phyloP scores from a whole-genome alignment of 2,888 invertebrate genomes.

The Dendrolimus houi region DNA sequence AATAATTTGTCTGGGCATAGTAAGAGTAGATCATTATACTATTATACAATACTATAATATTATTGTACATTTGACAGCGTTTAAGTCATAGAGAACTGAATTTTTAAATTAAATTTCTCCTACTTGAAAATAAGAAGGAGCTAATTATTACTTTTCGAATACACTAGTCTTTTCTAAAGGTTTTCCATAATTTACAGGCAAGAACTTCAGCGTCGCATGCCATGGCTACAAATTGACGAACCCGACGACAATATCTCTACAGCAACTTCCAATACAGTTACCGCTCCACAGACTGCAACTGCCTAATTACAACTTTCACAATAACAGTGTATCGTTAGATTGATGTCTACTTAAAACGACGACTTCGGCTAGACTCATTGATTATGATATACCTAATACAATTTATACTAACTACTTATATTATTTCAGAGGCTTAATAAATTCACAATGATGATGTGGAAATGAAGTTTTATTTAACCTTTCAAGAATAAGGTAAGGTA shows the following conservation, averaged over 20 bases:
- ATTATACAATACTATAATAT: no score
- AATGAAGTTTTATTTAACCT: not conserved
- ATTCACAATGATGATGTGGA: not conserved
- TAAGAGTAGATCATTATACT: no score
- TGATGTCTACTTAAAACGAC: conserved; percentile 7
- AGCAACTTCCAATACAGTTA: conserved; percentile 64
- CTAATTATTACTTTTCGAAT: no score
- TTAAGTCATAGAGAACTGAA: no score
- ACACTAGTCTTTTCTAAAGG: no score
- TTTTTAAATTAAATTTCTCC: no score
- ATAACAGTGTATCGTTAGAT: not conserved
- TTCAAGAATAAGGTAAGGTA: no score
- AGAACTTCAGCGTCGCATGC: conserved; percentile 87
- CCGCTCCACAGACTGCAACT: conserved; percentile 41
- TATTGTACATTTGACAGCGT: no score
- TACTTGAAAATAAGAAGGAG: no score
- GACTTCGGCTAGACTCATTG: conserved; percentile 14
- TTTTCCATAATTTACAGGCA: conserved; percentile 56
- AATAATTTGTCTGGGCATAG: no score
- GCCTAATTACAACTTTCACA: conserved; percentile 22
- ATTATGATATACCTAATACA: not conserved
- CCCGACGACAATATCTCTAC: conserved; percentile 78
- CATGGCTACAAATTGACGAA: conserved; percentile 85
- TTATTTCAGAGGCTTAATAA: conserved; percentile 1
- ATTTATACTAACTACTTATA: not conserved